Base-by-base conservation (phyloP, 2,888 invertebrate species). In the Macrophya alboannulata region DNA sequence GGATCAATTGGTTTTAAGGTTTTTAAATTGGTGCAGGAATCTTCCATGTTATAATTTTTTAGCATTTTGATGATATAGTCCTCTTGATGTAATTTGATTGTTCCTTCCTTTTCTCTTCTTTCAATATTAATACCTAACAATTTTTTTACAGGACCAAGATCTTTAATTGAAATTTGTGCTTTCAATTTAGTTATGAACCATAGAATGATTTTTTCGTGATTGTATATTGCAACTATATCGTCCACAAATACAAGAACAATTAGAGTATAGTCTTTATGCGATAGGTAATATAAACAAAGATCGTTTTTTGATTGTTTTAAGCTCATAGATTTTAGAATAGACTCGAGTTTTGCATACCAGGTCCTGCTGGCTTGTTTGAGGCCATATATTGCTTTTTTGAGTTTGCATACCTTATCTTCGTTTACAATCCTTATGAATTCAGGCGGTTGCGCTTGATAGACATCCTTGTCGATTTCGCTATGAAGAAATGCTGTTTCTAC, bases 241-340 rank as follows among this genome's bases (percentile, higher is more conserved):
- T 89, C 89, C 0, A 89, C 88, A 51, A 88, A 88, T 1, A 89
- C n/a, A 3, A 88, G 17, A n/a, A 89, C 31, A 10, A 88, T 88
- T 0, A 83, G 85, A 0, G 15, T 65, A 10, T 9, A 9, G 0
- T 76, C 77, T 0, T 84, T 15, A 3, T 81, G 55, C 5, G 72
- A 71, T 5, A 68, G 25, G 0, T 51, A 84, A 43, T 86, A 85
- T 3, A 88, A 8, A 37, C 87, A 88, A 15, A 74, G 85, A 1
- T 88, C 86, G 15, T 82, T 85, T 25, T 37, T 76, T 31, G 84
- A 59, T 37, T 68, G 12, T 15, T 15, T 72, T 37, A 87, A 81
- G 48, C 81, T 77, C 31, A 84, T 43, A 12, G 77, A 43, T 45
- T 25, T 51, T 21, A 87, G 59, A 12, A 72, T 74, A 9, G 37